Conservation (phyloP, 2,113 vertebrate species). For the Sebastes schlegelii region DNA sequence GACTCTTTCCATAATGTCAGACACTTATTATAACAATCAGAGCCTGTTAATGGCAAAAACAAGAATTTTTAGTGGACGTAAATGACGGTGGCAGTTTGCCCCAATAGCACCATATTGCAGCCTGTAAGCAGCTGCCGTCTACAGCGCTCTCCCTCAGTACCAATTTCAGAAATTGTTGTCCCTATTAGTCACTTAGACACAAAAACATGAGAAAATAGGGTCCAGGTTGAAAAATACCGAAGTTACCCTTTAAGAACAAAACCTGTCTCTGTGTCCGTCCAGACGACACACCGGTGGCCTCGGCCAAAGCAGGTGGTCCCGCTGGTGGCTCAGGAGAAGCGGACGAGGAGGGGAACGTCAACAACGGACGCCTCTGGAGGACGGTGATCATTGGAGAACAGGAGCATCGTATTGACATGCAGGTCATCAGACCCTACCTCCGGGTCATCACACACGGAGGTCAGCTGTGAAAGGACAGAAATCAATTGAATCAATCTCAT, state of each 20-base stretch:
- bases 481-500: neutral
- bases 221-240: too few relatives aligned
- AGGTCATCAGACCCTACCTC: slow-evolving; percentile 96
- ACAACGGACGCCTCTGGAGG: slow-evolving; percentile 93
- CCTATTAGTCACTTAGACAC: too few relatives aligned
- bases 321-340: slow-evolving; percentile 83
- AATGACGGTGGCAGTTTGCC: too few relatives aligned
- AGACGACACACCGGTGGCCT: slow-evolving; percentile 96
- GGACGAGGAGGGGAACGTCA: slow-evolving; percentile 84
- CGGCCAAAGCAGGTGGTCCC: slow-evolving; percentile 91
- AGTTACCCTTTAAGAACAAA: neutral
- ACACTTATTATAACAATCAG: too few relatives aligned
- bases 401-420: slow-evolving; percentile 97
- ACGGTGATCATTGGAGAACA: slow-evolving; percentile 97
- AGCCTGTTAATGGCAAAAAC: too few relatives aligned
- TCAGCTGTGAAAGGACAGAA: slow-evolving; percentile 61
- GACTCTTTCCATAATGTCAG: too few relatives aligned
- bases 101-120: too few relatives aligned
- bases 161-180: too few relatives aligned
- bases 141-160: too few relatives aligned
- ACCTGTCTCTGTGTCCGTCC: slow-evolving; percentile 23
- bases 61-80: too few relatives aligned
- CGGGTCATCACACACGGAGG: slow-evolving; percentile 97
- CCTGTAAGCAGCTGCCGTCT: too few relatives aligned
- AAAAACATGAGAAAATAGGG: too few relatives aligned